These are phyloP conservation scores for Arvicanthis niloticus DNA, from an alignment of 2,113 vertebrate genomes.

Conservation along the genomic window DNA sequence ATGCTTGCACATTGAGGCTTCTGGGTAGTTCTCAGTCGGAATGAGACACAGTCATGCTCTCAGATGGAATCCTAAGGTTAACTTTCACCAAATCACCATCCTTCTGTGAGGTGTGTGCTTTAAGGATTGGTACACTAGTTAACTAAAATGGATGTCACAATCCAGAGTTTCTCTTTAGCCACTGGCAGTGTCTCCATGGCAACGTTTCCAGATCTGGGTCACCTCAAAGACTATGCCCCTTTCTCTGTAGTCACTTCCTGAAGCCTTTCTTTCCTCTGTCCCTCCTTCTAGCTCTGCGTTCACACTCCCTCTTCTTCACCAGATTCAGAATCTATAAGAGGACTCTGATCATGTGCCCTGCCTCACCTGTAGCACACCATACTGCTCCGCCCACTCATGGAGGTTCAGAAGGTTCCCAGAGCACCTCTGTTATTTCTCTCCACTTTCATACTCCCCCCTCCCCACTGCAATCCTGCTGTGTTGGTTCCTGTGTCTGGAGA, in stretches of 20 bases:
- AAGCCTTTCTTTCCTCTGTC: neutral
- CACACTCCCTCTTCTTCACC: neutral
- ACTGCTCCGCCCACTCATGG: fast-evolving
- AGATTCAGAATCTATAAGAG: neutral
- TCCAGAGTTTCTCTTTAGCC: neutral
- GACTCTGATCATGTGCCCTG: neutral
- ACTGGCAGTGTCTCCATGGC: neutral
- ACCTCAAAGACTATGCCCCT: neutral
- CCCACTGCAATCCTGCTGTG: neutral
- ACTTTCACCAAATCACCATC: neutral
- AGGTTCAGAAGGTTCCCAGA: neutral
- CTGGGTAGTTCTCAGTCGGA: neutral
- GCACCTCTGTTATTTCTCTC: neutral
- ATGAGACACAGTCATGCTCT: neutral
- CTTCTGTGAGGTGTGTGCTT: neutral
- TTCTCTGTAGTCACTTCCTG: neutral
- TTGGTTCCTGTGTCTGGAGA: neutral
- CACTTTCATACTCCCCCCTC: neutral
- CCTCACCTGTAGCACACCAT: neutral
- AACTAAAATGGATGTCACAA: neutral
- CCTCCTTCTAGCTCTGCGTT: neutral
- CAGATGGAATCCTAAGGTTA: neutral
- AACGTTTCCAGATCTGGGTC: neutral
- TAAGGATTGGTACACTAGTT: neutral
- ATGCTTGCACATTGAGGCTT: fast-evolving